Evolutionary conservation across 2,888 invertebrate species (phyloP).

Genomic region (Lapara coniferarum): DNA sequence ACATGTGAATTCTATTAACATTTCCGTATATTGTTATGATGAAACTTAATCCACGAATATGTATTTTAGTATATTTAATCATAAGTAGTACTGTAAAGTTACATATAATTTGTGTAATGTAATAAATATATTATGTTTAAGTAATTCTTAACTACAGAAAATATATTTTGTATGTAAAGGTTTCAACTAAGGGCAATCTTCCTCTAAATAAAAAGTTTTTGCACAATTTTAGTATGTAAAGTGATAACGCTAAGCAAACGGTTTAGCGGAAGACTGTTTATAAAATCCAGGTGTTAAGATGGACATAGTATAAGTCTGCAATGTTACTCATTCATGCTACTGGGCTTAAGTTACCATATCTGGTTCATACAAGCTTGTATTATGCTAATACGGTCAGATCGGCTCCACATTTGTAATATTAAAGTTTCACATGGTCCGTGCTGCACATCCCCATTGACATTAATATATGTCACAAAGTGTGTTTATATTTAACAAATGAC

Average conservation of each 20-base stretch:
- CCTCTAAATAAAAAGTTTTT: not conserved
- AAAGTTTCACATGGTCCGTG: conserved; percentile 16
- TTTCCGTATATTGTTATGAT: not conserved
- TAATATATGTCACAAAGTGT: conserved; percentile 33
- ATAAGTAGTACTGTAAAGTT: not conserved
- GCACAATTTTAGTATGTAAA: not conserved
- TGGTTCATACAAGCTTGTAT: conserved; percentile 42
- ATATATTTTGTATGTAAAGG: not conserved
- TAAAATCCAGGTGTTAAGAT: not conserved
- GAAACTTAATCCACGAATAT: not conserved
- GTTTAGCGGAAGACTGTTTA: not conserved
- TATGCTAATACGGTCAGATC: conserved; percentile 40
- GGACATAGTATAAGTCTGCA: conserved; percentile 13
- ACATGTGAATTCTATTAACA: not conserved
- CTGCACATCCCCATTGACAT: conserved; percentile 19
- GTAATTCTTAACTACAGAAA: not conserved
- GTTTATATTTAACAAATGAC: conserved; percentile 58
- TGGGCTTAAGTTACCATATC: conserved; percentile 38
- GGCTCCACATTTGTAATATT: conserved; percentile 28
- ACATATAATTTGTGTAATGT: not conserved
- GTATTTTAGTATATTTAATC: not conserved
- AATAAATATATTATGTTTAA: not conserved
- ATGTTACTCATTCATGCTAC: conserved; percentile 37
- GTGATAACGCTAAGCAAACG: not conserved
- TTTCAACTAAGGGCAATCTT: not conserved